Conservation (phyloP, 53 echinoderm and acorn worm genomes). For the Temnopleurus reevesii region DNA sequence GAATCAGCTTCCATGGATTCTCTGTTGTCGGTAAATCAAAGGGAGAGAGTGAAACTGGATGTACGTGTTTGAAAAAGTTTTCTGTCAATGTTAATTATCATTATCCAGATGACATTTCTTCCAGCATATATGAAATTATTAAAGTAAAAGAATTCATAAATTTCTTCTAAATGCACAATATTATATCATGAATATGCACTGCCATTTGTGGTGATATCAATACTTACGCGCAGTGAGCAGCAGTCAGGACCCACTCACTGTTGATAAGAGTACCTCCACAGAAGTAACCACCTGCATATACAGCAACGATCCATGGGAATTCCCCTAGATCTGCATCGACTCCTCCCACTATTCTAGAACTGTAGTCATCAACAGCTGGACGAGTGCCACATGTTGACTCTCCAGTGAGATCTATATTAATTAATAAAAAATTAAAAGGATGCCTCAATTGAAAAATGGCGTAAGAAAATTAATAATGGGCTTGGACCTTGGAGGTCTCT, state of each 20-base stretch:
- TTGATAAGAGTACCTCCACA: constrained; percentile 74
- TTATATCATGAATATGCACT: too few relatives aligned
- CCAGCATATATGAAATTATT: too few relatives aligned
- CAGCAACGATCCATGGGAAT: constrained; percentile 85
- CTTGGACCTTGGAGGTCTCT: too few relatives aligned
- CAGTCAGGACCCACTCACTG: constrained; percentile 72
- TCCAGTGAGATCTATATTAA: background rate
- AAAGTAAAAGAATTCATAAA: too few relatives aligned
- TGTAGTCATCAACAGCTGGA: constrained; percentile 19
- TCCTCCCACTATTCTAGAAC: constrained; percentile 75
- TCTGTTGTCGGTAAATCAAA: too few relatives aligned
- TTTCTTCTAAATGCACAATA: too few relatives aligned
- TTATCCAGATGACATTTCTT: too few relatives aligned
- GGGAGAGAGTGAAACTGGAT: too few relatives aligned
- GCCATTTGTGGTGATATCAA: too few relatives aligned
- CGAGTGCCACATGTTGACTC: constrained; percentile 70
- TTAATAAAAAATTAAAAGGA: background rate
- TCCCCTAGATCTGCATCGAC: constrained; percentile 36
- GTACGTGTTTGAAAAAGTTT: too few relatives aligned
- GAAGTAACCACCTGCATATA: constrained; percentile 13
- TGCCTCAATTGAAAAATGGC: background rate
- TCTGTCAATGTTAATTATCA: too few relatives aligned
- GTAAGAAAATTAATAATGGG: too few relatives aligned
- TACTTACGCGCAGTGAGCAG: constrained; percentile 82
- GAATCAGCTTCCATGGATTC: background rate